Base-by-base conservation (phyloP, 2,113 vertebrate genomes). In the Cygnus buccinator region DNA sequence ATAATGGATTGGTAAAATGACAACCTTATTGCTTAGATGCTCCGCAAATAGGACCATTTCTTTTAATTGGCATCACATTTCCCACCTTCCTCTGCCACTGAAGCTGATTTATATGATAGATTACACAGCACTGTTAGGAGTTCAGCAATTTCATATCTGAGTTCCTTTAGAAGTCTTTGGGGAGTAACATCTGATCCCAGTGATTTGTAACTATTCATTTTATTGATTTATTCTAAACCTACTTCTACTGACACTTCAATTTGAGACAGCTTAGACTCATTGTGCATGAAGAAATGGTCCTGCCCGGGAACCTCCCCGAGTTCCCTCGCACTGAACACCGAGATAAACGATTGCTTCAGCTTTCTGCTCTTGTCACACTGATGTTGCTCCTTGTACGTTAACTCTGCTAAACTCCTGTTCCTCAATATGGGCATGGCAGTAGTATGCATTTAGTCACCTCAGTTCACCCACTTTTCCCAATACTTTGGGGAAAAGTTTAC, bases 51-150 rank as follows among this genome's bases (percentile, higher is more conserved):
- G 93, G 85, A 91, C 23, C 11, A 85, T 82, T 95, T 66, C 48
- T 97, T 94, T 96, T 95, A 95, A 95, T 85, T 95, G 89, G 91
- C 72, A 94, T 91, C 89, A 70, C 71, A 89, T 94, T 96, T 95
- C 76, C 74, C 62, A 73, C 81, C 84, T 89, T 95, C 81, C 77
- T 87, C 87, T 91, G 84, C 62, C 22, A 33, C 62, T 61, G 74
- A 93, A 91, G 81, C 44, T 58, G 89, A 77, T 93, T 87, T 95
- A 83, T 79, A 87, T 89, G 81, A 95, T 76, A 83, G 77, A 95
- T 93, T 91, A 94, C 43, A 89, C 9, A 39, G 17, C 25, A 87
- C 91, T 79, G 74, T 73, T 85, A 87, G 44, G 62, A 95, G 74
- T 89, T 91, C 87, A 91, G 91, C 87, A 79, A 84, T 96, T 92